A percentile compares a stretch with the other conserved stretches of the same genome.
phyloP scores from a whole-genome alignment of 2,113 vertebrate genomes.

The Numida meleagris region DNA sequence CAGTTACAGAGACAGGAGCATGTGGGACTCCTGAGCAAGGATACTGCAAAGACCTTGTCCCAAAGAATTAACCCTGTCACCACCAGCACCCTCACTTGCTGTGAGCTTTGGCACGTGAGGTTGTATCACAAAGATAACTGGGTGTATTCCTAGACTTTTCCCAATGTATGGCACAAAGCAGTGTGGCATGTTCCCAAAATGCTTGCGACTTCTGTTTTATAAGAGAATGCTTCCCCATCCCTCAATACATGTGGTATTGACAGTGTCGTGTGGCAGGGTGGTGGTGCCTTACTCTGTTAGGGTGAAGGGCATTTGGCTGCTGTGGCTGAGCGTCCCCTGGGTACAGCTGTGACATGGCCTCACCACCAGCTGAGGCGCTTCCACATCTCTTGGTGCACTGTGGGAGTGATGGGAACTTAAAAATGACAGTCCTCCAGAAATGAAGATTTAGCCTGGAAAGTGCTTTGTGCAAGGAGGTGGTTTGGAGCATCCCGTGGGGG shows the following conservation, averaged over 20 bases:
- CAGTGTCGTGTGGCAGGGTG: too few relatives aligned
- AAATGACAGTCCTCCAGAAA: neutral
- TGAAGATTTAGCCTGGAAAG: neutral
- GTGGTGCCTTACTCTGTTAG: neutral
- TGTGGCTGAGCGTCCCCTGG: neutral
- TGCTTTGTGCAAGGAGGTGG: neutral
- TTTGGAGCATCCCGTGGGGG: too few relatives aligned
- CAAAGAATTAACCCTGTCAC: neutral
- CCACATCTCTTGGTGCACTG: neutral
- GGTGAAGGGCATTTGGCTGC: neutral
- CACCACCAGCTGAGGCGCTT: neutral
- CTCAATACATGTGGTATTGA: neutral
- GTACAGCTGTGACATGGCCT: neutral
- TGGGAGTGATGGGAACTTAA: neutral
- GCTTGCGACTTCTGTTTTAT: neutral
- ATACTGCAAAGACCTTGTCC: neutral
- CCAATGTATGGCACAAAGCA: neutral
- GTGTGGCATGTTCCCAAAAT: neutral
- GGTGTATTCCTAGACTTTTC: neutral
- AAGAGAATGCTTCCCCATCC: neutral
- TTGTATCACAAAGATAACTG: neutral
- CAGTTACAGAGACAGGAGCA: neutral
- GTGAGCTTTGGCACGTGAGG: neutral
- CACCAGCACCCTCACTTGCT: accelerated
- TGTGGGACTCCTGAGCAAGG: neutral